A percentile compares a stretch with the other conserved stretches of the same genome.
These are phyloP conservation scores for Platichthys stellatus DNA, from an alignment of 2,113 vertebrate genomes.

Conservation along the genomic window DNA sequence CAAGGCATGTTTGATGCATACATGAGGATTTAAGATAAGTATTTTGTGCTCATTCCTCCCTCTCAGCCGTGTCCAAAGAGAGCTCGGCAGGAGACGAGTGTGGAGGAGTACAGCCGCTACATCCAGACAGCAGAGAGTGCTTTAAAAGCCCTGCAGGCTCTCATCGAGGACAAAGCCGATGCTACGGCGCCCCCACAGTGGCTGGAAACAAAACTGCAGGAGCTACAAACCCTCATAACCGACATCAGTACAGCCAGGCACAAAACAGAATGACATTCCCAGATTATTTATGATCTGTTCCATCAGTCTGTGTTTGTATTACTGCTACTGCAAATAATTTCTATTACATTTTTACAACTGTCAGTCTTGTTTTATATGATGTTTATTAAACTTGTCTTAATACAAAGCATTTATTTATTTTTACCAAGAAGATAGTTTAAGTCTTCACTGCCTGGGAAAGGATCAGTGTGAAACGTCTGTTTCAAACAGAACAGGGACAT, in stretches of 20 bases:
- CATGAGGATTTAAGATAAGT: background rate
- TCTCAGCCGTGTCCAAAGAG: constrained; percentile 87
- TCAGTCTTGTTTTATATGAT: constrained; percentile 9
- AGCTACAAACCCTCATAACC: constrained; percentile 80
- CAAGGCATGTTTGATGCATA: background rate
- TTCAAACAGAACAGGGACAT: constrained; percentile 16
- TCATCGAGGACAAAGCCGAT: constrained; percentile 57
- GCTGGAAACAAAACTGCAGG: constrained; percentile 82
- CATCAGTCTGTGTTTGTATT: background rate
- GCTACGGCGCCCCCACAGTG: constrained; percentile 74
- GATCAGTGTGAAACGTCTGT: background rate
- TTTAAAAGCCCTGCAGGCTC: constrained; percentile 81
- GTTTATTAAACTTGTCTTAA: constrained; percentile 63
- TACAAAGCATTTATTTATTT: background rate
- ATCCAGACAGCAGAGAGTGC: constrained; percentile 82
- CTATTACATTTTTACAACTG: background rate
- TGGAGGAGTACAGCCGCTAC: constrained; percentile 83
- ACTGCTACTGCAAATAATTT: constrained; percentile 11
- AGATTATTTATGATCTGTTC: background rate
- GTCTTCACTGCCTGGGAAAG: background rate
- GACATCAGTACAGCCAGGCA: constrained; percentile 56
- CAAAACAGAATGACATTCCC: constrained; percentile 2
- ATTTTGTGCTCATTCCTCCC: background rate
- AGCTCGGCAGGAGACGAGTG: constrained; percentile 77
- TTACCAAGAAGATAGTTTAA: background rate